Evolutionary conservation across 2,888 invertebrate genomes (phyloP), one percentile per base, ranked within the genome.

Genomic region (Drosophila yooni): DNA sequence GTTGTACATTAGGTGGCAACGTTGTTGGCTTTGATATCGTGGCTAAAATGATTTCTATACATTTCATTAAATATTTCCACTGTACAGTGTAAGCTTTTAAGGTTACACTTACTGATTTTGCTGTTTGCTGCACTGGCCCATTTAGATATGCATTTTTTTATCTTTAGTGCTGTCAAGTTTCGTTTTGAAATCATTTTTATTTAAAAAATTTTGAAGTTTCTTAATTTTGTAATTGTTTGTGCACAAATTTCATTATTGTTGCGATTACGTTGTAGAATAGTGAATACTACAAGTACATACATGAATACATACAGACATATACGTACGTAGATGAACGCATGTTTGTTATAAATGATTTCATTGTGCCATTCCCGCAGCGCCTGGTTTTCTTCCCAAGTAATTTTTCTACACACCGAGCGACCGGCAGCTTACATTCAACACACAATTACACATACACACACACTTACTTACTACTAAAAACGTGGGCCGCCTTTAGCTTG

Each of bases 261-360:
- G 34, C 36, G 15, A 34, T 25, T 46, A 33, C 29, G 8, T n/a
- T 53, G n/a, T 34, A 54, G 36, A 36, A 54, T 36, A 36, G 27
- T 38, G 8, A 38, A 38, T 27, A 27, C 38, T 15, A 25, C 46
- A 25, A 15, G 2, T 8, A 8, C 25, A 25, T 46, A 8, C n/a
- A 10, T 3, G 43, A 5, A 48, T 21, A 31, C 31, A 50, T 48
- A 15, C 29, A 56, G 29, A 54, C 25, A 29, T 43, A 25, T 33
- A 21, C 21, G 29, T 53, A 46, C 38, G 15, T 36, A 40, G 15
- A 15, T 57, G 25, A 48, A n/a, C 51, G 38, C 53, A 67, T 79
- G 71, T 72, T 82, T 69, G 72, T 80, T 80, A 84, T 83, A 88
- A 87, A 86, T 85, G 87, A 85, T 83, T 88, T 88, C 78, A 71